These are phyloP conservation scores for Daphoenositta chrysoptera DNA, from an alignment of 2,113 vertebrate genomes.

Conservation along the genomic window DNA sequence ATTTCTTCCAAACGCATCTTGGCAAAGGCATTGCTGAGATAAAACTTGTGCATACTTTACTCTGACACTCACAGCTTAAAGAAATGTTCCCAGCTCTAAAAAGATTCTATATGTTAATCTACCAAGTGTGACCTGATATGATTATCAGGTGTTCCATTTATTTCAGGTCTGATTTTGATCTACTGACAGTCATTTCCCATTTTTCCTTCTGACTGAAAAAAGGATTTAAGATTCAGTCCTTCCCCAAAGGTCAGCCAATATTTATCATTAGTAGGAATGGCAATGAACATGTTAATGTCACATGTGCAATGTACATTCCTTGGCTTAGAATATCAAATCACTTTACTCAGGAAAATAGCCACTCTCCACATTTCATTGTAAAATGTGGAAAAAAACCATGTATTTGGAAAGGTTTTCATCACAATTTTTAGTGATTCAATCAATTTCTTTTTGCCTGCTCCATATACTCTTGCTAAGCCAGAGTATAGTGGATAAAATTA, in stretches of 20 bases:
- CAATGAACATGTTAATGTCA: not conserved
- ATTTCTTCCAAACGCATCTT: not conserved
- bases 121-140: not conserved
- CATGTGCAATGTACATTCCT: not conserved
- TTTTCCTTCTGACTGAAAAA: not conserved
- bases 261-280: not conserved
- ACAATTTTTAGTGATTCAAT: not conserved
- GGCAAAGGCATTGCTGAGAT: not conserved
- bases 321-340: accelerated
- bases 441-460: not conserved
- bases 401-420: not conserved
- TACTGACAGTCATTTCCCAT: not conserved
- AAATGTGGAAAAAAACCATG: not conserved
- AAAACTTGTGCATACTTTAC: not conserved
- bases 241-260: accelerated
- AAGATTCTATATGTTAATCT: not conserved
- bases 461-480: not conserved
- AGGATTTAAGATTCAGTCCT: not conserved
- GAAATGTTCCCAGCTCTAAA: not conserved
- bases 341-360: not conserved
- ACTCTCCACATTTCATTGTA: not conserved
- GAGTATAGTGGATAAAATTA: not conserved
- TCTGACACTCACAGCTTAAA: not conserved
- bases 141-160: not conserved
- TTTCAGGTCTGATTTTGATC: not conserved